Percentiles rank a stretch among this genome's conserved stretches.
phyloP scores from a whole-genome alignment of 2,888 invertebrate genomes.

The Sarcophaga variegata region DNA sequence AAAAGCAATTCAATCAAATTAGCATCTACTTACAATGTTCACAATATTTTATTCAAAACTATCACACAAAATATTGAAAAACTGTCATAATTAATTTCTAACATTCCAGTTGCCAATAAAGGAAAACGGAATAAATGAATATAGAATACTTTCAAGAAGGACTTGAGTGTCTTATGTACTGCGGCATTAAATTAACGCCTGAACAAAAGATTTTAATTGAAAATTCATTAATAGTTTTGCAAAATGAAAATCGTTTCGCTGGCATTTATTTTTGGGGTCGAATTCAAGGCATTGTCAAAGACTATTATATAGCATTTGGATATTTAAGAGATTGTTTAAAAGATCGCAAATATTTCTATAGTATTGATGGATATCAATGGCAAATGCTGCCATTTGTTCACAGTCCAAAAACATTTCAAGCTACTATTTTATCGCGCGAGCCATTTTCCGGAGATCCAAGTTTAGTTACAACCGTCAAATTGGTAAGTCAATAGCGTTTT shows the following conservation, averaged over 20 bases:
- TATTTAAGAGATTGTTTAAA: constrained; percentile 87
- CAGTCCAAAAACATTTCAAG: constrained; percentile 80
- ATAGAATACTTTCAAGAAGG: constrained; percentile 79
- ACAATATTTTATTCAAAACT: background rate
- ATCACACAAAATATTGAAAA: background rate
- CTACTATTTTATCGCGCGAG: constrained; percentile 76
- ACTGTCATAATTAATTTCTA: background rate
- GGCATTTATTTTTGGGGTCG: constrained; percentile 94
- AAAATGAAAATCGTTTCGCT: constrained; percentile 92
- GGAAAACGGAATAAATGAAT: constrained; percentile 75
- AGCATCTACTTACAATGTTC: background rate
- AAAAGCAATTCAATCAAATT: constrained; percentile 13
- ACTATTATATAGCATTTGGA: constrained; percentile 93
- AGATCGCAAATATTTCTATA: constrained; percentile 90
- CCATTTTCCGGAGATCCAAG: constrained; percentile 79
- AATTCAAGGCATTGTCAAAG: constrained; percentile 88
- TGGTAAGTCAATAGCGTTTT: constrained; percentile 72
- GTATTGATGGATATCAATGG: constrained; percentile 88
- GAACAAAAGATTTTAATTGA: constrained; percentile 89
- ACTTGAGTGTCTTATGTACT: constrained; percentile 80
- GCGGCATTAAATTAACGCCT: constrained; percentile 87
- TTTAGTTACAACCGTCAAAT: constrained; percentile 73
- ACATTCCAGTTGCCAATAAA: background rate
- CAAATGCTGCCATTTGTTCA: constrained; percentile 83
- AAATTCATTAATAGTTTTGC: constrained; percentile 89